A percentile compares a stretch with the other conserved stretches of the same genome.
Evolutionary conservation across 2,888 invertebrate genomes (phyloP).

Genomic region (Paralinhomoeus sp.): DNA sequence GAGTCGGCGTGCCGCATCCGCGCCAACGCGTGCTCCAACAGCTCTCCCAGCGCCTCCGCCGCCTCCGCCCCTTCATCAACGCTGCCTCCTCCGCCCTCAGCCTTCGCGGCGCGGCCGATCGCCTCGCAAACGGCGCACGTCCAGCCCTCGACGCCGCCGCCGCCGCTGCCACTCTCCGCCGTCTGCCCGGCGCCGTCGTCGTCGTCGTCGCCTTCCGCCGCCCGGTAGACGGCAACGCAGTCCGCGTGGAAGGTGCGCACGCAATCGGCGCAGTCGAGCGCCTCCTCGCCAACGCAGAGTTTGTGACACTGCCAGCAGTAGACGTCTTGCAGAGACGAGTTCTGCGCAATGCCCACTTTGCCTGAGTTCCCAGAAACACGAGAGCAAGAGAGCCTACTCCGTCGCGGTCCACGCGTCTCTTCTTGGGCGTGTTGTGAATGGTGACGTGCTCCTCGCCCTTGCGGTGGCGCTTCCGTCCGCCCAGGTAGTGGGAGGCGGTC

Average conservation of each 20-base stretch:
- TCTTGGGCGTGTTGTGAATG: constrained; percentile 2
- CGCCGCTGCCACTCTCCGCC: too few species aligned
- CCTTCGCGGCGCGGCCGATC: too few species aligned
- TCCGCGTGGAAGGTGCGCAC: constrained; percentile 59
- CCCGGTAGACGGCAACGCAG: constrained; percentile 37
- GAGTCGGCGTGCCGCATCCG: constrained; percentile 59
- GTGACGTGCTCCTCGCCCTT: neutral
- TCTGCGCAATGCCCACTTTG: neutral
- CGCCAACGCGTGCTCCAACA: constrained; percentile 53
- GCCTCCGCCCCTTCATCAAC: too few species aligned
- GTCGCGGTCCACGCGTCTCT: neutral
- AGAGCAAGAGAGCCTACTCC: too few species aligned
- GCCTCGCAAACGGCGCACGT: constrained; percentile 57
- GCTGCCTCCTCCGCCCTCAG: too few species aligned
- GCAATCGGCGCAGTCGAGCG: constrained; percentile 45
- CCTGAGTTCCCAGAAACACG: too few species aligned
- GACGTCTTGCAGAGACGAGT: constrained; percentile 34
- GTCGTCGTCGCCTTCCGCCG: too few species aligned
- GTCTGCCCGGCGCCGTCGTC: too few species aligned
- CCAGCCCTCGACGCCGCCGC: constrained; percentile 37
- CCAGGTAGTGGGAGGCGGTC: constrained; percentile 1
- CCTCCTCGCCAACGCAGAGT: constrained; percentile 29
- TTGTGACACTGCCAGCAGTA: constrained; percentile 82
- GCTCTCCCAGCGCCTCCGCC: constrained; percentile 51
- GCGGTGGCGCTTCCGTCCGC: neutral